Conservation (phyloP, 2,797 vertebrate genomes). For the Tenualosa ilisha region DNA sequence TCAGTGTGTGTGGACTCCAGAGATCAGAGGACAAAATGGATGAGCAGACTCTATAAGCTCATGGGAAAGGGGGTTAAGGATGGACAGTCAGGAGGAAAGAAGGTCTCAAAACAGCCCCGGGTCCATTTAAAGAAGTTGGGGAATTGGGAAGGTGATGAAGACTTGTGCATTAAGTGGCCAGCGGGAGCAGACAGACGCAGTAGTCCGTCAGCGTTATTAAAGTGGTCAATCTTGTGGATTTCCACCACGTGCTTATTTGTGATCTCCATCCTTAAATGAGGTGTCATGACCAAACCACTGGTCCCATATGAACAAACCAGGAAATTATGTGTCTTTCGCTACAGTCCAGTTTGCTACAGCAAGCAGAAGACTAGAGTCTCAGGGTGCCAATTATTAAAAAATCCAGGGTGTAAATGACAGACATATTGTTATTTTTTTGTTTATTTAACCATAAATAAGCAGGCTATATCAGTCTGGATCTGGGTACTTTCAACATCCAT, state of each 20-base stretch:
- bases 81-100: not conserved
- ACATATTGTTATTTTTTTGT: not conserved
- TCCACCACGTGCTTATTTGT: not conserved
- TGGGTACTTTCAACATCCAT: not conserved
- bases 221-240: not conserved
- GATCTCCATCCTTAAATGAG: constrained; percentile 1
- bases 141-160: not conserved
- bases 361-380: not conserved
- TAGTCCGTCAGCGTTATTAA: not conserved
- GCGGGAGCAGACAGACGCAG: not conserved
- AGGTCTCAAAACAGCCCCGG: not conserved
- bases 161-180: not conserved
- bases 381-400: not conserved
- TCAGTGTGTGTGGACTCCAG: not conserved
- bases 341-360: not conserved
- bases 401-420: not conserved
- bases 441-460: not conserved
- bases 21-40: not conserved
- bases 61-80: not conserved
- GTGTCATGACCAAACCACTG: not conserved
- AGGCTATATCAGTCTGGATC: not conserved
- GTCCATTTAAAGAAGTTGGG: not conserved
- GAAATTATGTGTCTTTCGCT: not conserved
- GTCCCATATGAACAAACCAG: not conserved
- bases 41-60: not conserved